Percentiles rank a stretch among this genome's conserved stretches.
Conservation (phyloP, 1,140 invertebrate genomes). For the Cephus cinctus region DNA sequence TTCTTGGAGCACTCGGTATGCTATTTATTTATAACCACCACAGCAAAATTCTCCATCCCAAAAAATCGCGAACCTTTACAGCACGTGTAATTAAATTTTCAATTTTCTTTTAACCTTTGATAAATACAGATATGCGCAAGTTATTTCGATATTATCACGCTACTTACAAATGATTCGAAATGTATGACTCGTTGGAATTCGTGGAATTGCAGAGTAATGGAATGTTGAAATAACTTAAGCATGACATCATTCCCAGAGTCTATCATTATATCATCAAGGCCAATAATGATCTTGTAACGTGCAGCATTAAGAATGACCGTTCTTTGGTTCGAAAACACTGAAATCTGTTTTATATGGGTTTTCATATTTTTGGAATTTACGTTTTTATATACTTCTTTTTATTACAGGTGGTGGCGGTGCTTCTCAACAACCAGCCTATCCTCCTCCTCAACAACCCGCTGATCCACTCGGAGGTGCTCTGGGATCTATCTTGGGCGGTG, state of each 20-base stretch:
- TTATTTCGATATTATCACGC: not conserved
- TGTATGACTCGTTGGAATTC: not conserved
- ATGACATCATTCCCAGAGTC: conserved; percentile 18
- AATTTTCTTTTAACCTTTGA: not conserved
- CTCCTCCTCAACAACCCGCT: conserved; percentile 7
- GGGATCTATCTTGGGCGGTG: conserved; percentile 42
- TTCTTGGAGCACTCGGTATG: conserved; percentile 48
- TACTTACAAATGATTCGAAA: not conserved
- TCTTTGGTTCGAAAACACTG: conserved; percentile 1
- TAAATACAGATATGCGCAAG: not conserved
- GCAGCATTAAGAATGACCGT: not conserved
- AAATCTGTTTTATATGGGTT: not conserved
- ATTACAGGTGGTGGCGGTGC: conserved; percentile 25
- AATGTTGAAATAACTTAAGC: conserved; percentile 5
- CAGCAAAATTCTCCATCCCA: not conserved
- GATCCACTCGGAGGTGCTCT: conserved; percentile 37
- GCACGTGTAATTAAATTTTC: conserved; percentile 1
- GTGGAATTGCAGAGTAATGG: not conserved
- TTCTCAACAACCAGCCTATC: conserved; percentile 13
- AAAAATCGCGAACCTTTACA: no score
- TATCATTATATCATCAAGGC: conserved; percentile 7
- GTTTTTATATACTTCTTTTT: conserved; percentile 1
- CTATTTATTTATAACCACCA: conserved; percentile 8
- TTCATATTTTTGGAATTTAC: not conserved
- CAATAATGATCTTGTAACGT: conserved; percentile 3